Percentiles rank a stretch among this genome's conserved stretches.
Evolutionary conservation across 2,113 vertebrate species (phyloP).

Genomic region (Anser brachyrhynchus): DNA sequence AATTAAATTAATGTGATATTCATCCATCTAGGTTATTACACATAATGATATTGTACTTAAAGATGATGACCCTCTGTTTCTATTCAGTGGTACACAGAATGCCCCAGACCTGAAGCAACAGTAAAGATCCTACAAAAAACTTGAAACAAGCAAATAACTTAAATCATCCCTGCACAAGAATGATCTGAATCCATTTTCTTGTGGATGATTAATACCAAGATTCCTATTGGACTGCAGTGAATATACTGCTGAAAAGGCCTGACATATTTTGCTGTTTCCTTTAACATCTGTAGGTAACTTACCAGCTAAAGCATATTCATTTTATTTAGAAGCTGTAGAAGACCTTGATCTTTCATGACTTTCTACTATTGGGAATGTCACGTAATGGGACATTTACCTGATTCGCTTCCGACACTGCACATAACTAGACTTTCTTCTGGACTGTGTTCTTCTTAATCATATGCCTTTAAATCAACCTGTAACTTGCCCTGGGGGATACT

Average conservation of each 20-base stretch:
- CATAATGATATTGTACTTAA: neutral
- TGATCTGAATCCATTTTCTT: neutral
- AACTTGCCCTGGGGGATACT: neutral
- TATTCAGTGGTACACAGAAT: neutral
- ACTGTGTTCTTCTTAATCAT: neutral
- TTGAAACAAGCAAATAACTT: neutral
- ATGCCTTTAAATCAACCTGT: constrained; percentile 19
- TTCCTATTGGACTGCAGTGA: neutral
- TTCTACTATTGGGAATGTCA: neutral
- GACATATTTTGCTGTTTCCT: neutral
- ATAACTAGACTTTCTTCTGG: neutral
- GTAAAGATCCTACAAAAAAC: neutral
- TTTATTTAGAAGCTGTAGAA: neutral
- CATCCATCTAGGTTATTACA: neutral
- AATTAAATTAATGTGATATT: neutral
- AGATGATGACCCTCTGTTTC: neutral
- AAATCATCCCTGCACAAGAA: neutral
- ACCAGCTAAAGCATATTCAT: neutral
- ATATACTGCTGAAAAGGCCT: neutral
- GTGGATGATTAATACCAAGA: neutral
- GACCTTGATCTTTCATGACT: neutral
- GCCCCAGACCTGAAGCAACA: neutral
- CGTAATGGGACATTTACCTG: neutral
- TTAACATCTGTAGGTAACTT: neutral
- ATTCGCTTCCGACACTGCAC: neutral